Base-by-base conservation (phyloP, 2,888 invertebrate species). In the Campopleginae sp. region DNA sequence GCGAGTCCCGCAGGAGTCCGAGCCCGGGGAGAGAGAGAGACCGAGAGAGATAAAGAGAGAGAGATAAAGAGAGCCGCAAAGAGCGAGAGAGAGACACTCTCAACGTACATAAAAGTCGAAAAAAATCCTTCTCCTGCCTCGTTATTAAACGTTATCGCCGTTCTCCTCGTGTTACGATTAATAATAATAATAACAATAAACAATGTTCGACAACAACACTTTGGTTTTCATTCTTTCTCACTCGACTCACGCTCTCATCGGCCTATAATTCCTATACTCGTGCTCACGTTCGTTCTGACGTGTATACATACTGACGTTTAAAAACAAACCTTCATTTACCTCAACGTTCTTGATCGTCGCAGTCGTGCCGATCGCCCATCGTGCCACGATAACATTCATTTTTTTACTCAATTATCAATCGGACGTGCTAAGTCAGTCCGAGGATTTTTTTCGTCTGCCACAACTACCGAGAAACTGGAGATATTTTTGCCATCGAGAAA, bases 1-100 rank as follows among this genome's bases (percentile, higher is more conserved):
- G 88, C 87, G 88, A 88, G 81, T 84, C 84, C 86, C 85, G 82
- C 86, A 87, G 87, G 85, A 86, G 80, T 85, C 84, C 84, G 66
- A 86, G 80, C 78, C 70, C 71, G 86, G 84, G 79, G 87, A 77
- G 82, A 84, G 78, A 78, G 78, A 68, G 58, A 78, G 42, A 68
- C 19, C 44, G 27, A 78, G 44, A 51, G 77, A 68, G 42, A 68
- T 46, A 58, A 27, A 61, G 58, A 68, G 72, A 66, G 19, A 14
- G 38, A 74, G 54, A 51, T 27, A 58, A n/a, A 77, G 66, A 38
- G 0, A 54, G 27, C n/a, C 27, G 33, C 66, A 38, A 68, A 74
- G 66, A 70, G 44, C 54, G 44, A 76, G 72, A 33, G 4, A 51
- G 23, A 31, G 46, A 66, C 65, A 70, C 76, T 70, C 61, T 63